Percentiles rank a stretch among this genome's conserved stretches.
phyloP scores from a whole-genome alignment of 2,888 invertebrate species.

The Deilephila elpenor region DNA sequence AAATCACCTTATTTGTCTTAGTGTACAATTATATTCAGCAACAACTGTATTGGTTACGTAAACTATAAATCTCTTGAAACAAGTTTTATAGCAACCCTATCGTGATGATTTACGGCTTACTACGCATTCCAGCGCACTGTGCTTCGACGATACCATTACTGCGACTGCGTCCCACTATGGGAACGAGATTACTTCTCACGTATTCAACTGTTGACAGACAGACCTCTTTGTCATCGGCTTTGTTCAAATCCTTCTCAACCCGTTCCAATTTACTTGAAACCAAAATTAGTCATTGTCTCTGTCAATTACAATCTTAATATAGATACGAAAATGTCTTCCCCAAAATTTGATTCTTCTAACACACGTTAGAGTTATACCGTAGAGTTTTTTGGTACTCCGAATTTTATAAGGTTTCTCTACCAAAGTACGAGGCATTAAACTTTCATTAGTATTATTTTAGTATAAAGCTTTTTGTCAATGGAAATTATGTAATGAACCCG shows the following conservation, averaged over 20 bases:
- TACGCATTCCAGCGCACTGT: conserved; percentile 68
- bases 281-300: conserved; percentile 12
- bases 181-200: conserved; percentile 73
- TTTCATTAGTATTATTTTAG: neutral
- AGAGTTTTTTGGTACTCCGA: neutral
- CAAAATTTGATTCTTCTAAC: neutral
- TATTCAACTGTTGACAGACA: conserved; percentile 67
- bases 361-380: too few species aligned
- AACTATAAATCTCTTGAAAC: conserved; percentile 18
- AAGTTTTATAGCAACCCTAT: conserved; percentile 19
- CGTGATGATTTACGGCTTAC: conserved; percentile 70
- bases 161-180: conserved; percentile 61
- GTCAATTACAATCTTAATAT: conserved; percentile 12
- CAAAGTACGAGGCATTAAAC: neutral
- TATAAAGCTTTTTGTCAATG: neutral
- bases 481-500: conserved; percentile 5
- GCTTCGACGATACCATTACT: conserved; percentile 54
- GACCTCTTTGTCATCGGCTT: conserved; percentile 59
- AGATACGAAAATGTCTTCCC: neutral
- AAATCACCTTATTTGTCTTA: neutral
- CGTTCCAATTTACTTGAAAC: neutral
- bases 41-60: conserved; percentile 14
- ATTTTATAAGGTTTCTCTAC: neutral
- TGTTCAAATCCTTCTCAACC: conserved; percentile 47
- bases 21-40: neutral